Base-by-base conservation (phyloP, 2,113 vertebrate genomes). In the Muntiacus reevesi region DNA sequence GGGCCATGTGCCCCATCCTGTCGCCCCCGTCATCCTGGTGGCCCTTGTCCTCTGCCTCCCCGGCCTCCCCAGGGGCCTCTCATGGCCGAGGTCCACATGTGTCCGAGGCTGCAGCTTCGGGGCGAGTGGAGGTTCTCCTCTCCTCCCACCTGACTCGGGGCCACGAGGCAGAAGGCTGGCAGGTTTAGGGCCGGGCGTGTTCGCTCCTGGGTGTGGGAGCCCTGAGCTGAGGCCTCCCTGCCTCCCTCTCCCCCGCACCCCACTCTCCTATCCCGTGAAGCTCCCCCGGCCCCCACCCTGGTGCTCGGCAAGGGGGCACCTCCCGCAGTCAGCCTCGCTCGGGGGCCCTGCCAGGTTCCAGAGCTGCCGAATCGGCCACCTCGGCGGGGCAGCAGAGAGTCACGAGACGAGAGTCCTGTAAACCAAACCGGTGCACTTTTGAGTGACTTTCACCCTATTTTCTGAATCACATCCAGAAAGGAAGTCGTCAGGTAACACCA, bases 211-310 rank as follows among this genome's bases (percentile, higher is more conserved):
- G 36, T 3, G 10, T 15, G n/a, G 15, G 40, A 74, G 21, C 40
- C 82, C 43, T 74, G 54, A 30, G 55, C 25, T 7, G 36, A 60
- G 36, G 55, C 83, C 55, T 25, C 45, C 62, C 6, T 23, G 54
- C 50, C 91, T 43, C 52, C 45, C 30, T 27, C 30, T 19, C n/a
- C 40, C 23, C 21, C 50, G 3, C 0, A 9, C 15, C 30, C 30
- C 11, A 54, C 17, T 30, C 8, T 47, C 28, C 21, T 2, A 6
- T 17, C n/a, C 27, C 1, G 0, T 6, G 19, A 54, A 15, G 25
- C 40, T 40, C 30, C 28, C 15, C 43, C 45, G 1, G 30, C 7
- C 30, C 64, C 79, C 4, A 16, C 47, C 25, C 19, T 14, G 13
- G 57, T 28, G 3, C 57, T 50, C 0, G 1, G 5, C 9, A 2